Evolutionary conservation across 2,888 invertebrate genomes (phyloP).

Genomic region (Rosalia funebris): DNA sequence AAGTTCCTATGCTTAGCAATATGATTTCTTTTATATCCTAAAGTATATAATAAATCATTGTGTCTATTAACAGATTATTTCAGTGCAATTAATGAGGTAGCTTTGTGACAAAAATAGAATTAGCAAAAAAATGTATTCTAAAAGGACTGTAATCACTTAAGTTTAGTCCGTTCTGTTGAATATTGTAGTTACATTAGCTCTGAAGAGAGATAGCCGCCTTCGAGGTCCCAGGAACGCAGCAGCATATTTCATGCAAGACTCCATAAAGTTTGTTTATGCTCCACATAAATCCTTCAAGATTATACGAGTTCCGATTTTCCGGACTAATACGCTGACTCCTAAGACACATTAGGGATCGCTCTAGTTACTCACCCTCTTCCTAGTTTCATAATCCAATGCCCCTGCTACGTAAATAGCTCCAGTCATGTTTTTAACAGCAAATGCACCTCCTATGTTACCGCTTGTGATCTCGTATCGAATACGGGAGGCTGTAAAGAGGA

Average conservation of each 20-base stretch:
- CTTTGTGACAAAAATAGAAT: no score
- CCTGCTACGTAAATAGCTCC: constrained; percentile 98
- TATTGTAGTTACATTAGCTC: no score
- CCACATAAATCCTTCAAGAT: constrained; percentile 15
- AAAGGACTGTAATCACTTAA: no score
- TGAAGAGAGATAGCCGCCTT: no score
- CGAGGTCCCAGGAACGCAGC: no score
- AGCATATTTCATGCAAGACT: background rate
- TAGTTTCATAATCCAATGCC: constrained; percentile 95
- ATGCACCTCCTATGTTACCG: constrained; percentile 98
- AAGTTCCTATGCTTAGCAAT: no score
- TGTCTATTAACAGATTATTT: no score
- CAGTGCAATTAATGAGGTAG: no score
- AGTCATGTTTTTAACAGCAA: constrained; percentile 98
- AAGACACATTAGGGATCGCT: background rate
- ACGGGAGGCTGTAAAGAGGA: constrained; percentile 84
- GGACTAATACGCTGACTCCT: background rate
- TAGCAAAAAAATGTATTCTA: no score
- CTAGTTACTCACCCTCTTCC: constrained; percentile 85
- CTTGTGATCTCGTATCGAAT: constrained; percentile 99
- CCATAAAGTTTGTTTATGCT: constrained; percentile 11
- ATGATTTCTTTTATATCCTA: no score
- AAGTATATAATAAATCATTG: no score
- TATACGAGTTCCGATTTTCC: constrained; percentile 7
- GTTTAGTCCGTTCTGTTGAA: no score